Evolutionary conservation across 1,140 invertebrate species (phyloP).

Genomic region (Diabrotica virgifera): DNA sequence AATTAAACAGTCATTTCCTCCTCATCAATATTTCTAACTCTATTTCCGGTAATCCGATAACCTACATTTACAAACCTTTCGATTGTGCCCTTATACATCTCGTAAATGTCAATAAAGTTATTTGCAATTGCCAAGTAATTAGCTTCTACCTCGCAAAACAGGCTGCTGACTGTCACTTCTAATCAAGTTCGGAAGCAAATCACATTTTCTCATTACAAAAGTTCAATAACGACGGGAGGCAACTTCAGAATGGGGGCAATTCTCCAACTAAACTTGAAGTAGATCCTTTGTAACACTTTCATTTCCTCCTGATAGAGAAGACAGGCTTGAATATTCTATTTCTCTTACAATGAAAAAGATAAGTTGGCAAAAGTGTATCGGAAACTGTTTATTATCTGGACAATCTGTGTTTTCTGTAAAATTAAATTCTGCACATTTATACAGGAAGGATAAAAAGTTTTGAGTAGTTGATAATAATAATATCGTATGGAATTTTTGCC

Average conservation of each 20-base stretch:
- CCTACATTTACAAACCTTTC: background rate
- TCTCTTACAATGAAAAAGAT: background rate
- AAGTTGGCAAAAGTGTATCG: too few species aligned
- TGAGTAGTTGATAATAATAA: too few species aligned
- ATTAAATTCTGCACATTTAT: too few species aligned
- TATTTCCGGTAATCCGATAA: background rate
- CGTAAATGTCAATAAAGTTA: constrained; percentile 18
- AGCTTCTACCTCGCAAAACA: constrained; percentile 25
- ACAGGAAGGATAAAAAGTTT: too few species aligned
- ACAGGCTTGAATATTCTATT: constrained; percentile 24
- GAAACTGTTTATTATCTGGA: too few species aligned
- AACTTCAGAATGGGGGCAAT: constrained; percentile 24
- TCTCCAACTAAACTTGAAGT: constrained; percentile 23
- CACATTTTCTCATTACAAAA: constrained; percentile 35
- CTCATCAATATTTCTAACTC: background rate
- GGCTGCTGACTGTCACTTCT: constrained; percentile 23
- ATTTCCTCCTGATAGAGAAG: constrained; percentile 29
- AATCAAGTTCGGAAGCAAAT: constrained; percentile 32
- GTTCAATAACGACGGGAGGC: constrained; percentile 18
- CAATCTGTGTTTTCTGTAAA: too few species aligned
- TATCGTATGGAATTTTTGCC: too few species aligned
- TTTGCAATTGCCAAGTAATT: constrained; percentile 30
- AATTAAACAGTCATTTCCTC: background rate
- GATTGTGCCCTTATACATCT: constrained; percentile 6
- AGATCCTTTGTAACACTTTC: constrained; percentile 36